Conservation (phyloP, 2,888 invertebrate species). For the Acanthosepion lycidas region DNA sequence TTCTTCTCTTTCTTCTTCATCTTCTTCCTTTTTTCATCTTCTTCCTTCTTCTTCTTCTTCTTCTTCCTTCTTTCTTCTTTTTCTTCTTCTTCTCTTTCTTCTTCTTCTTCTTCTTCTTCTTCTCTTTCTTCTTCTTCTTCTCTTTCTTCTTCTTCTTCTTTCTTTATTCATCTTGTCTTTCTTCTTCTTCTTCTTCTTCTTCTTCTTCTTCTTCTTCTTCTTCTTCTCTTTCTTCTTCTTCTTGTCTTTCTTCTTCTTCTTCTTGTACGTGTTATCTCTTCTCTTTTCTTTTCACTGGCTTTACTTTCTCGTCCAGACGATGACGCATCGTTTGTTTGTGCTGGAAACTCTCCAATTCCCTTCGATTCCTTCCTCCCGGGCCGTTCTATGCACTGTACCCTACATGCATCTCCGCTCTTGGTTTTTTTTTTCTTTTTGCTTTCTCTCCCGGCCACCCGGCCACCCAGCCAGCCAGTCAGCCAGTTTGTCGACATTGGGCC, state of each 20-base stretch:
- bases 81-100: background rate
- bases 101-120: background rate
- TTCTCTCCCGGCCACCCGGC: background rate
- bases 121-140: background rate
- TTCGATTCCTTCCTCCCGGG: background rate
- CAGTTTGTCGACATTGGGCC: background rate
- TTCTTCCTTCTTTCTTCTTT: too few relatives aligned
- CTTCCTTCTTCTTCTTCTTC: background rate
- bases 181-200: background rate
- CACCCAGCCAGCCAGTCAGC: background rate
- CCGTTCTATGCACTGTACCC: background rate
- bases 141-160: background rate
- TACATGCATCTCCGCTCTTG: background rate
- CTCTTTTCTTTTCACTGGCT: background rate
- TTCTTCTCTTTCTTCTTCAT: too few relatives aligned
- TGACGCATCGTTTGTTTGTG: conserved; percentile 22
- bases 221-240: background rate
- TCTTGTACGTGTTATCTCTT: background rate
- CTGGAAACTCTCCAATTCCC: background rate
- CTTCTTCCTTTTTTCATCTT: too few relatives aligned
- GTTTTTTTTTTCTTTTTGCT: background rate
- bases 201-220: background rate
- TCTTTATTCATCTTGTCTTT: too few relatives aligned
- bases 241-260: background rate
- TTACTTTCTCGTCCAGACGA: background rate